Evolutionary conservation across 1,140 invertebrate species (phyloP), one percentile per base, ranked within the genome.

Genomic region (Drosophila persimilis): DNA sequence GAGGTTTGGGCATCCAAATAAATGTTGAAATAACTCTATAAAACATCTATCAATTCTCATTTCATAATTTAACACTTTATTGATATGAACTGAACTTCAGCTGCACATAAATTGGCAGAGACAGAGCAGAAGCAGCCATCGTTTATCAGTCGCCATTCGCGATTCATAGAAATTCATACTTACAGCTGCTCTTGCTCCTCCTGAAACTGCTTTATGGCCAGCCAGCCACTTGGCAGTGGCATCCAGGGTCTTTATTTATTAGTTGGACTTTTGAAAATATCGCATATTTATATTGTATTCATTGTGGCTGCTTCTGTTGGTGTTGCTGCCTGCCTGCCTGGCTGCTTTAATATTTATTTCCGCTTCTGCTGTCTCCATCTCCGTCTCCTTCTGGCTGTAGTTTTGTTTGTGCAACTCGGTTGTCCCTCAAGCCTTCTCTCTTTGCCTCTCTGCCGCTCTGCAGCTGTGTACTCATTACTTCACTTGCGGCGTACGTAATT

Each of bases 401-500:
- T 52, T 54, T 74, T 75, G 54, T 52, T 46, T 43, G 46, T 56
- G 48, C 63, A 59, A 20, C 58, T 29, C 35, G 46, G 15, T 47
- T 44, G 73, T 67, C 73, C 71, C 63, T 67, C 72, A 75, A 67
- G 72, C 63, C 13, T 9, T 4, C 35, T 13, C 11, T 39, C 35
- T 13, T 11, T 31, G 4, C 3, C 24, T 5, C 24, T 26, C 24
- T 26, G 20, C 20, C 35, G 67, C 72, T 78, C 11, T 76, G 73
- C 72, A 69, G 67, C 72, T 78, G 80, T 78, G 76, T 77, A 57
- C 81, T 85, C 81, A 85, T 85, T 85, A 85, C 81, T 88, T 88
- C 73, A 85, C 73, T 85, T 85, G 81, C 79, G 81, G 81, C 81
- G 81, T 86, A 81, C 81, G 81, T 85, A 85, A 86, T 86, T 85